Evolutionary conservation across 2,797 vertebrate genomes (phyloP).

Genomic region (Amazonetta brasiliensis): DNA sequence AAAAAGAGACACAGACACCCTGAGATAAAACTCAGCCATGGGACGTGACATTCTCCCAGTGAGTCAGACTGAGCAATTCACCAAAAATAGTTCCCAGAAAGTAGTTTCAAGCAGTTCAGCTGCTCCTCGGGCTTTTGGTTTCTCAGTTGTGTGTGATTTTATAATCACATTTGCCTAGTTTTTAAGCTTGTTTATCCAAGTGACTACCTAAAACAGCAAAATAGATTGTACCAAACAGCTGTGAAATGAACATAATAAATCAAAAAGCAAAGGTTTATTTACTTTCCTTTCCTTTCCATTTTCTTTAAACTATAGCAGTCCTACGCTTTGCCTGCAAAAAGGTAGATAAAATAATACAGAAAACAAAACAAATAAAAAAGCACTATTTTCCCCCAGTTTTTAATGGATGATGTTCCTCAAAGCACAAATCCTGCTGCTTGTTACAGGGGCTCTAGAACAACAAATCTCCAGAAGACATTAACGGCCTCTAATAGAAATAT

Average conservation of each 20-base stretch:
- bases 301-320: background rate
- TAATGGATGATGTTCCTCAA: background rate
- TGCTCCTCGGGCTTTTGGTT: conserved; percentile 39
- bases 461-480: conserved; percentile 25
- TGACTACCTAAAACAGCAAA: conserved; percentile 32
- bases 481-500: conserved; percentile 37
- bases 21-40: conserved; percentile 20
- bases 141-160: background rate
- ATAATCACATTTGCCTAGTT: conserved; percentile 32
- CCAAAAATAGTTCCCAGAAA: background rate
- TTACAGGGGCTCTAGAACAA: conserved; percentile 22
- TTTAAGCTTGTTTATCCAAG: conserved; percentile 37
- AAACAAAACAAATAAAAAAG: background rate
- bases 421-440: conserved; percentile 25
- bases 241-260: conserved; percentile 44
- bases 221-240: background rate
- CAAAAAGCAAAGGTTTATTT: conserved; percentile 32
- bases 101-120: conserved; percentile 41
- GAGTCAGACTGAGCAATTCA: conserved; percentile 33
- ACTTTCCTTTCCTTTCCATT: background rate
- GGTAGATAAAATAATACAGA: background rate
- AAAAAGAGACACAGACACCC: background rate
- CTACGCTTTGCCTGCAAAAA: background rate
- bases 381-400: background rate
- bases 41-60: background rate